phyloP scores from a whole-genome alignment of 1,140 invertebrate species.

The Hirudo medicinalis region DNA sequence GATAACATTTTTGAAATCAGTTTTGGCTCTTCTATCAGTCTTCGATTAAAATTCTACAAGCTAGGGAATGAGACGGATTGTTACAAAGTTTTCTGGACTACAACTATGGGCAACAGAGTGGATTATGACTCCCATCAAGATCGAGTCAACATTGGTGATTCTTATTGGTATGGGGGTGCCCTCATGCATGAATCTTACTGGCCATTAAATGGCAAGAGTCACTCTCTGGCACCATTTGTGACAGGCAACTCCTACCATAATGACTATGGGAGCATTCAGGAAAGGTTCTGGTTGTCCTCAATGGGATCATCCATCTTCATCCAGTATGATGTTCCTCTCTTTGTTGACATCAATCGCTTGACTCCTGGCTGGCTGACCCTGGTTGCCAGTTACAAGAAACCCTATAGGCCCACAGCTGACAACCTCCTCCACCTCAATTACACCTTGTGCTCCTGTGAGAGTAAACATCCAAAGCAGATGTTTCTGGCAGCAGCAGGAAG shows the following conservation, averaged over 20 bases:
- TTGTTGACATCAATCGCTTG: constrained; percentile 30
- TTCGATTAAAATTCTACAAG: too few relatives aligned
- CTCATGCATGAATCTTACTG: constrained; percentile 37
- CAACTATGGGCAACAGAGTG: too few relatives aligned
- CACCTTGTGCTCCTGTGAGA: constrained; percentile 9
- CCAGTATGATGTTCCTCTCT: constrained; percentile 28
- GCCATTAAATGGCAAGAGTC: constrained; percentile 37
- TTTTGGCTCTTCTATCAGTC: too few relatives aligned
- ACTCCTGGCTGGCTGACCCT: constrained; percentile 28
- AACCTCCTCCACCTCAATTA: constrained; percentile 14
- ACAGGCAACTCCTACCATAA: constrained; percentile 22
- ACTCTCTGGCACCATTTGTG: constrained; percentile 29
- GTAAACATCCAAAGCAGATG: background rate
- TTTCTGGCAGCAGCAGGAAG: background rate
- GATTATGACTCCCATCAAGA: too few relatives aligned
- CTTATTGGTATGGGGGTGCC: constrained; percentile 36
- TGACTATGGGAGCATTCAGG: constrained; percentile 11
- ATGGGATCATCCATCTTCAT: constrained; percentile 32
- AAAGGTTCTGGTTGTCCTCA: constrained; percentile 35
- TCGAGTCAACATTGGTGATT: background rate
- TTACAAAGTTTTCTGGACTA: too few relatives aligned
- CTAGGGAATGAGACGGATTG: too few relatives aligned
- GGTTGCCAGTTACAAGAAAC: constrained; percentile 15
- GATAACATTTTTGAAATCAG: too few relatives aligned
- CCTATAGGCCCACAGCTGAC: background rate